Conservation (phyloP, 2,113 vertebrate genomes). For the Psettodes erumei region DNA sequence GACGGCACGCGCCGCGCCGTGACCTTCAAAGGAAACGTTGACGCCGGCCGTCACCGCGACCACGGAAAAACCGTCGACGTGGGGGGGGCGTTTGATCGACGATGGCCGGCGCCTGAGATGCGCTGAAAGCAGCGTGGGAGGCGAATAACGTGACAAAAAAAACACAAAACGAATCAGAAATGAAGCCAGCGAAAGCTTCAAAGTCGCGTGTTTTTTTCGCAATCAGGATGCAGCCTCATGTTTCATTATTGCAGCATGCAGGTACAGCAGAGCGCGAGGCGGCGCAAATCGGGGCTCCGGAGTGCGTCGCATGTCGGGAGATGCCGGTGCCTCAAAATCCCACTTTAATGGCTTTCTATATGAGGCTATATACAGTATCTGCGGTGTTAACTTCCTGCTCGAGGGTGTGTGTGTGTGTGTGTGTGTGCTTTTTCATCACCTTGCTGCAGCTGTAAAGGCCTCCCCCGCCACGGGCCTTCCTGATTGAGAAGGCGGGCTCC, state of each 20-base stretch:
- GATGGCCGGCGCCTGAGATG: too few relatives aligned
- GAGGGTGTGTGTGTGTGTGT: constrained; percentile 48
- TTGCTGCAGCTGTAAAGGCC: constrained; percentile 61
- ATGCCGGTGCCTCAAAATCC: constrained; percentile 69
- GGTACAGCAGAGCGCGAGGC: constrained; percentile 17
- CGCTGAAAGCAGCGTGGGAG: neutral
- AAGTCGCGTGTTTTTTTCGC: constrained; percentile 25
- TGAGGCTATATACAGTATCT: constrained; percentile 75
- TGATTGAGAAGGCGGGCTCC: constrained; percentile 75
- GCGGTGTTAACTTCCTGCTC: constrained; percentile 63
- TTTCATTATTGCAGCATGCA: constrained; percentile 43
- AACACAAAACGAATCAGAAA: constrained; percentile 33
- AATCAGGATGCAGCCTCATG: constrained; percentile 27
- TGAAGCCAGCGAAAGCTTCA: constrained; percentile 20
- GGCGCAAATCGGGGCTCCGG: constrained; percentile 62
- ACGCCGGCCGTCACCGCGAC: constrained; percentile 61
- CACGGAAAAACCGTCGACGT: too few relatives aligned
- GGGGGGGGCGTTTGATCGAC: too few relatives aligned
- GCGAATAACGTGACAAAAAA: constrained; percentile 7
- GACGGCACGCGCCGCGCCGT: constrained; percentile 58
- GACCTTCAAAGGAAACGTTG: constrained; percentile 78
- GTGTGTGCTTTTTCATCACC: constrained; percentile 64
- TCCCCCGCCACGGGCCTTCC: constrained; percentile 47
- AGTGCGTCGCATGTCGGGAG: constrained; percentile 64
- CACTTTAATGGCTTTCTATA: constrained; percentile 73